Percentiles rank a stretch among this genome's conserved stretches.
These are phyloP conservation scores for Drosophila meridionalis DNA, from an alignment of 2,888 invertebrate species.

Conservation along the genomic window DNA sequence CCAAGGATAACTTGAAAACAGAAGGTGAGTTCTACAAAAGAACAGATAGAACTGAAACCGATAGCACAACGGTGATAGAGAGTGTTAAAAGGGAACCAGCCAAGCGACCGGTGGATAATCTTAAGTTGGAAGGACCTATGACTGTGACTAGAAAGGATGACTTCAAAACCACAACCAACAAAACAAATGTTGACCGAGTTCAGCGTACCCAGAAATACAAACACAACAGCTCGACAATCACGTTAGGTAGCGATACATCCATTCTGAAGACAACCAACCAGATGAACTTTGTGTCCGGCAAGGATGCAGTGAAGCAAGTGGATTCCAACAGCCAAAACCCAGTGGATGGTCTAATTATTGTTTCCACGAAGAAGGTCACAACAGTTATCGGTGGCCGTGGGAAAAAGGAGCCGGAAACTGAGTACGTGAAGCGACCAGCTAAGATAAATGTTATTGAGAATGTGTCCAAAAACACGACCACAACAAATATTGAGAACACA, in stretches of 20 bases:
- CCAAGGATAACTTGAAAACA: constrained; percentile 86
- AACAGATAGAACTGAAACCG: constrained; percentile 86
- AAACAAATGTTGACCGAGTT: constrained; percentile 50
- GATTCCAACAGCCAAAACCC: constrained; percentile 82
- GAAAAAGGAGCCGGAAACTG: constrained; percentile 83
- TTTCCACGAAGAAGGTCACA: constrained; percentile 86
- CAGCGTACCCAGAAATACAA: constrained; percentile 71
- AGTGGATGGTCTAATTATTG: constrained; percentile 86
- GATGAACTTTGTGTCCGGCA: constrained; percentile 86
- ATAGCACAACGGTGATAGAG: constrained; percentile 85
- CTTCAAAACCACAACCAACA: constrained; percentile 57
- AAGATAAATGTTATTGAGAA: constrained; percentile 83
- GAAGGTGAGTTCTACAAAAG: constrained; percentile 84
- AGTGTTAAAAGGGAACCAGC: constrained; percentile 85
- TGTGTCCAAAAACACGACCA: constrained; percentile 79
- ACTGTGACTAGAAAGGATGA: constrained; percentile 73
- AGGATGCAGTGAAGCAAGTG: constrained; percentile 85
- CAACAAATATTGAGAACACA: constrained; percentile 81
- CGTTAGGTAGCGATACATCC: constrained; percentile 87
- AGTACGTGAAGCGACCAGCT: constrained; percentile 81
- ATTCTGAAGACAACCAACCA: constrained; percentile 87
- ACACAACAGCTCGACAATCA: constrained; percentile 87
- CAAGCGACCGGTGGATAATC: constrained; percentile 88
- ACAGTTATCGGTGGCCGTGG: constrained; percentile 82
- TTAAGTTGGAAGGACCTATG: constrained; percentile 87